A percentile compares a stretch with the other conserved stretches of the same genome.
Conservation (phyloP, 2,888 invertebrate species). For the Oeneis ivallda region DNA sequence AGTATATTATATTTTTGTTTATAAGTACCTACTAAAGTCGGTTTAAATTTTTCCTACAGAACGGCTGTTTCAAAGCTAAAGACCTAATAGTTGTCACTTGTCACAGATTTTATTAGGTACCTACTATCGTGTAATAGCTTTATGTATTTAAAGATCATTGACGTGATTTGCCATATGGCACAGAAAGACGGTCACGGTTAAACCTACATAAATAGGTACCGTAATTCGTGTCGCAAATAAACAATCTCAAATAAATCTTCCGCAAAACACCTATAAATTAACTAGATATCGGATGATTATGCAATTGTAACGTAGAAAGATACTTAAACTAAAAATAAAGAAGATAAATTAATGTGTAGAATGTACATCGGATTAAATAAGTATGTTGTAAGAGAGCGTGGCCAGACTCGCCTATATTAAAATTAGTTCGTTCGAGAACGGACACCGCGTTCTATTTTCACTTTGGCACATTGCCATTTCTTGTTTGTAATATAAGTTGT, state of each 20-base stretch:
- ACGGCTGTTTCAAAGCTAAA: no score
- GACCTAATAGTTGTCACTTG: no score
- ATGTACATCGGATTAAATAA: constrained; percentile 57
- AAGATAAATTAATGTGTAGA: constrained; percentile 41
- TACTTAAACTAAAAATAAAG: constrained; percentile 39
- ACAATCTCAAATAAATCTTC: not conserved
- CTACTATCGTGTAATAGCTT: not conserved
- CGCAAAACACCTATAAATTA: not conserved
- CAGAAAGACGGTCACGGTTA: constrained; percentile 8
- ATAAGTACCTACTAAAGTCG: no score
- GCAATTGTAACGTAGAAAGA: constrained; percentile 27
- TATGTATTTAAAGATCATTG: constrained; percentile 5
- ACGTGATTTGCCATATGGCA: not conserved
- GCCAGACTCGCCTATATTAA: constrained; percentile 65
- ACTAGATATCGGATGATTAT: constrained; percentile 15
- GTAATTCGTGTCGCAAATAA: not conserved
- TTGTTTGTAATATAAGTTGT: constrained; percentile 82
- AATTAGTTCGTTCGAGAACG: constrained; percentile 77
- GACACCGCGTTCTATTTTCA: constrained; percentile 75
- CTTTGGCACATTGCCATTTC: constrained; percentile 75
- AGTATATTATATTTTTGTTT: no score
- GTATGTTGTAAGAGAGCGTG: constrained; percentile 55
- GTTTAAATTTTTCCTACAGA: no score
- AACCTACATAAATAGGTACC: not conserved
- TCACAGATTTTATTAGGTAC: not conserved